phyloP scores from a whole-genome alignment of 2,888 invertebrate species.

The Drosophila silvestris region DNA sequence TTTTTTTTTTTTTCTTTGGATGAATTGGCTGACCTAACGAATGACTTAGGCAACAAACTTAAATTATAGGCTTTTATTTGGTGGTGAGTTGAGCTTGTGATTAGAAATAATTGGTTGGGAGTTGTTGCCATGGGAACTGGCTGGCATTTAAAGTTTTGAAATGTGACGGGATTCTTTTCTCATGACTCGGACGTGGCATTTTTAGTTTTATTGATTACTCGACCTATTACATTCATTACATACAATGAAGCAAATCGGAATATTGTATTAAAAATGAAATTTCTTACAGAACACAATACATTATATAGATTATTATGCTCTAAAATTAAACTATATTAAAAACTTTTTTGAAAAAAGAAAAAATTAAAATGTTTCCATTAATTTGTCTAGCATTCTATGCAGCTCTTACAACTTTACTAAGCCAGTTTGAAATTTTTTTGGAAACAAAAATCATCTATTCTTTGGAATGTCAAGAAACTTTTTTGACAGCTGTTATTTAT shows the following conservation, averaged over 20 bases:
- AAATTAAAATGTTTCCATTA: background rate
- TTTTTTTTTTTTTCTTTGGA: background rate
- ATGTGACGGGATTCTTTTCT: slow-evolving; percentile 40
- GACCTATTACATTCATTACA: too few relatives aligned
- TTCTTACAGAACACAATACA: background rate
- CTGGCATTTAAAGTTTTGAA: slow-evolving; percentile 46
- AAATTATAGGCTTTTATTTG: slow-evolving; percentile 31
- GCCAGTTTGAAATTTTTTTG: background rate
- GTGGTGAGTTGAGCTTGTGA: slow-evolving; percentile 15
- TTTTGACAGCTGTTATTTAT: background rate
- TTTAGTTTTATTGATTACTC: background rate
- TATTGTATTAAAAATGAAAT: background rate
- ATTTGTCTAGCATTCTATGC: background rate
- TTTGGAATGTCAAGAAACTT: background rate
- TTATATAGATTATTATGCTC: background rate
- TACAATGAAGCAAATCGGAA: background rate
- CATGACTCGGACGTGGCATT: background rate
- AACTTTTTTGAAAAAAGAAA: background rate
- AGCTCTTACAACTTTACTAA: background rate
- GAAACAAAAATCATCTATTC: background rate
- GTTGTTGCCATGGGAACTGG: slow-evolving; percentile 36
- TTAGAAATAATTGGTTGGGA: slow-evolving; percentile 52
- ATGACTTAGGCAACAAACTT: slow-evolving; percentile 75
- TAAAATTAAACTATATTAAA: background rate
- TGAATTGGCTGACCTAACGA: slow-evolving; percentile 50